phyloP scores from a whole-genome alignment of 2,888 invertebrate genomes.

The Melieria crassipennis region DNA sequence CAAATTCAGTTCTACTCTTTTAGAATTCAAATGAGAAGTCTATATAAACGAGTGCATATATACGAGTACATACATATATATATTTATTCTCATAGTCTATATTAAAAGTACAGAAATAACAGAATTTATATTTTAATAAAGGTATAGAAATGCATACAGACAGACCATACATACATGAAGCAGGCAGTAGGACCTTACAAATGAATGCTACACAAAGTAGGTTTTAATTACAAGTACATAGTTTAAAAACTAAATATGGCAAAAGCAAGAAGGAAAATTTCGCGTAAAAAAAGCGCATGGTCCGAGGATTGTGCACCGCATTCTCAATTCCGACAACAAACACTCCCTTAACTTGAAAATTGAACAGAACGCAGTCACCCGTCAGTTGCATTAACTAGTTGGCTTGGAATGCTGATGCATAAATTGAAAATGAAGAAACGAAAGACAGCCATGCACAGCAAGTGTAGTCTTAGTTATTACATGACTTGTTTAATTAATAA shows the following conservation, averaged over 20 bases:
- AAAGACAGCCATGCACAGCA: slow-evolving; percentile 3
- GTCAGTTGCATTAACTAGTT: no score
- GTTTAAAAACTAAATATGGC: slow-evolving; percentile 16
- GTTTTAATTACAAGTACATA: slow-evolving; percentile 30
- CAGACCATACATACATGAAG: slow-evolving; percentile 12
- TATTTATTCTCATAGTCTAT: slow-evolving; percentile 49
- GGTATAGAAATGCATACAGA: slow-evolving; percentile 32
- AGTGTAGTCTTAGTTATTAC: slow-evolving; percentile 28
- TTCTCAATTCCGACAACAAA: slow-evolving; percentile 19
- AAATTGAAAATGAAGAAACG: slow-evolving; percentile 12
- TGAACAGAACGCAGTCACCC: not conserved
- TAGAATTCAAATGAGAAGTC: slow-evolving; percentile 30
- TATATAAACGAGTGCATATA: slow-evolving; percentile 13
- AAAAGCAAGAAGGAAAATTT: slow-evolving; percentile 5
- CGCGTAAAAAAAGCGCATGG: no score
- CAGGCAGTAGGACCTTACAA: slow-evolving; percentile 24
- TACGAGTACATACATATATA: slow-evolving; percentile 33
- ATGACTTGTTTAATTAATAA: slow-evolving; percentile 32
- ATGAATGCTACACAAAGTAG: slow-evolving; percentile 26
- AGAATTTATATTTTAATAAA: slow-evolving; percentile 41
- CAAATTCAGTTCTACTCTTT: slow-evolving; percentile 27
- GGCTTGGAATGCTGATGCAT: not conserved
- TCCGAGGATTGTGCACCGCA: no score
- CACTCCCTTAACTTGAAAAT: slow-evolving; percentile 6
- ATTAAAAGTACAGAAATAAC: slow-evolving; percentile 27